Evolutionary conservation across 2,888 invertebrate species (phyloP).

Genomic region (Trachelus iudaicus): DNA sequence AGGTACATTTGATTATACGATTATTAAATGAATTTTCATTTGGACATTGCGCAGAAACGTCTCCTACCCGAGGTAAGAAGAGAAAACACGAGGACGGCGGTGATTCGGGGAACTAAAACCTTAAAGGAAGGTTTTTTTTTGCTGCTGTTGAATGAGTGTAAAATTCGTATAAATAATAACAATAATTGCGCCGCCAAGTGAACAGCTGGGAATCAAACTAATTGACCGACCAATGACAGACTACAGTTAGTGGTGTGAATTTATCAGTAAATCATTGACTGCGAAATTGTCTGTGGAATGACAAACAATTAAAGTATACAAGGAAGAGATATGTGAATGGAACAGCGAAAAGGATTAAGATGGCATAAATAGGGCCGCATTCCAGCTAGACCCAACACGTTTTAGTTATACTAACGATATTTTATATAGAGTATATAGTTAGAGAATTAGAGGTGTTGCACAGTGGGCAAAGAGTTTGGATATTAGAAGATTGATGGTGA

Average conservation of each 20-base stretch:
- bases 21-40: background rate
- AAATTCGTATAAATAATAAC: constrained; percentile 62
- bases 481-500: constrained; percentile 24
- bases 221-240: constrained; percentile 64
- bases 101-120: constrained; percentile 61
- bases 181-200: constrained; percentile 60
- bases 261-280: constrained; percentile 56
- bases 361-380: constrained; percentile 61
- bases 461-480: constrained; percentile 34
- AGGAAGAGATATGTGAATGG: constrained; percentile 20
- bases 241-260: constrained; percentile 59
- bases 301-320: constrained; percentile 36
- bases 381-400: constrained; percentile 64
- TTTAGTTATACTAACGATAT: constrained; percentile 66
- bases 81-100: constrained; percentile 78
- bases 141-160: constrained; percentile 60
- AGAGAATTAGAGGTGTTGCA: constrained; percentile 61
- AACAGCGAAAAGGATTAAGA: constrained; percentile 39
- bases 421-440: constrained; percentile 66
- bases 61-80: constrained; percentile 76
- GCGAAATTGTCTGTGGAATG: constrained; percentile 43
- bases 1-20: background rate
- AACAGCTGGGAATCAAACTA: constrained; percentile 63
- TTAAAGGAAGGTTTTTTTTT: constrained; percentile 41
- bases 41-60: constrained; percentile 58